These are phyloP conservation scores for Lepidochitona cinerea DNA, from an alignment of 2,888 invertebrate species.

Conservation along the genomic window DNA sequence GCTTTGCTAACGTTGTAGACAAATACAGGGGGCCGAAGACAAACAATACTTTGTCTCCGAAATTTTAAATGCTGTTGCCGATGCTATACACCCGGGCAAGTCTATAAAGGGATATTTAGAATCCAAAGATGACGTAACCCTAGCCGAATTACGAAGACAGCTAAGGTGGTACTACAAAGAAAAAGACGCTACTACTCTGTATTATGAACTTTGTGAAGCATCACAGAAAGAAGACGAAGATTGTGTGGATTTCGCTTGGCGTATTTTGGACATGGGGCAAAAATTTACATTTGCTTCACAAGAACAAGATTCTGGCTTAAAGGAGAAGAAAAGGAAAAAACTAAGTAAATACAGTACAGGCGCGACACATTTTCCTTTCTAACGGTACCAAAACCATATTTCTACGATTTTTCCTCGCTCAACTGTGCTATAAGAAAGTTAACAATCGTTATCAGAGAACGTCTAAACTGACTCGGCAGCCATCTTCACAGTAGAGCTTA, in stretches of 20 bases:
- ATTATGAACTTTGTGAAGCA: constrained; percentile 9
- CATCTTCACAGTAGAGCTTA: too few relatives aligned
- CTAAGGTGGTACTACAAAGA: constrained; percentile 14
- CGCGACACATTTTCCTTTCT: too few relatives aligned
- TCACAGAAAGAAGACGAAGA: background rate
- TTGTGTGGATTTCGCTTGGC: background rate
- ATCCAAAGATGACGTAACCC: background rate
- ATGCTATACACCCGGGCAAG: background rate
- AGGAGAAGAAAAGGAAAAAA: too few relatives aligned
- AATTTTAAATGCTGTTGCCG: background rate
- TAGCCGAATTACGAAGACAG: background rate
- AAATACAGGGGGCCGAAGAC: background rate
- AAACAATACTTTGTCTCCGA: background rate
- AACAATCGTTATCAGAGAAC: too few relatives aligned
- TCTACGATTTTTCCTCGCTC: too few relatives aligned
- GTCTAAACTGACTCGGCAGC: too few relatives aligned
- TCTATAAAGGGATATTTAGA: background rate
- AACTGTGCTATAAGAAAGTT: too few relatives aligned
- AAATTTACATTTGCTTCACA: constrained; percentile 12
- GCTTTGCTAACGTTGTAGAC: background rate
- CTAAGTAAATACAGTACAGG: too few relatives aligned
- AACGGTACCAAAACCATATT: too few relatives aligned
- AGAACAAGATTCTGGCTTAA: constrained; percentile 2
- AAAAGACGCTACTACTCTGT: constrained; percentile 12
- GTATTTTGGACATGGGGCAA: constrained; percentile 9